These are phyloP conservation scores for Oryzias melastigma DNA, from an alignment of 2,113 vertebrate species.

Conservation along the genomic window DNA sequence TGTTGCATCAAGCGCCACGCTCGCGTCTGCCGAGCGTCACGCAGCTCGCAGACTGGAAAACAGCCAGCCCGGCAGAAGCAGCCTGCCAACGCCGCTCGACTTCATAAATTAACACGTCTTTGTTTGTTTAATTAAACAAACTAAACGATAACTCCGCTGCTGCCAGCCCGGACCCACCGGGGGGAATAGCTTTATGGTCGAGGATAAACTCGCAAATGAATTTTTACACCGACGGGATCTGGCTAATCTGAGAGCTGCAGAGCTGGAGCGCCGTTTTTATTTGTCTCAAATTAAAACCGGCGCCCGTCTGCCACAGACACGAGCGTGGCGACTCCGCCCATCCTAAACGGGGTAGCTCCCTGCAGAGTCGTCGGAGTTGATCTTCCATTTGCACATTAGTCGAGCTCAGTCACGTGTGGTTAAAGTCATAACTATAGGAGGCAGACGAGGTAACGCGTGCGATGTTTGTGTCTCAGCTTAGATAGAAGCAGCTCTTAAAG, in stretches of 20 bases:
- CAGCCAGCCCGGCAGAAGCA: not conserved
- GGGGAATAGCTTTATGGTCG: not conserved
- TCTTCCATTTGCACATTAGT: slow-evolving; percentile 55
- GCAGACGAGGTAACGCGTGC: slow-evolving; percentile 37
- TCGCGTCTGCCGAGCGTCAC: not conserved
- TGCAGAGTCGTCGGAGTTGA: not conserved
- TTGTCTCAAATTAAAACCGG: not conserved
- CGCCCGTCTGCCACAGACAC: too few relatives aligned
- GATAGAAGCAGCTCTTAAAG: slow-evolving; percentile 66
- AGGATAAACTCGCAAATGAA: not conserved
- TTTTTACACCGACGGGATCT: not conserved
- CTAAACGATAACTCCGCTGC: not conserved
- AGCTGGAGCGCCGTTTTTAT: not conserved
- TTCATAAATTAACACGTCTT: not conserved
- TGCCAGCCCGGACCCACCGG: not conserved
- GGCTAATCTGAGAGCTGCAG: not conserved
- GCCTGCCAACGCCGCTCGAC: not conserved
- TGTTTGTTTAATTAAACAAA: not conserved
- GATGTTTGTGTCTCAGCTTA: slow-evolving; percentile 34
- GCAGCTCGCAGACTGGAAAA: not conserved
- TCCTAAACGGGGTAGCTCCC: too few relatives aligned
- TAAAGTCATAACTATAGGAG: slow-evolving; percentile 3
- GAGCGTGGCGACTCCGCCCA: too few relatives aligned
- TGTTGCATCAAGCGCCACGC: not conserved
- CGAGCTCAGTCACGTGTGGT: slow-evolving; percentile 24